Evolutionary conservation across 2,797 vertebrate genomes (phyloP).

Genomic region (Erithacus rubecula): DNA sequence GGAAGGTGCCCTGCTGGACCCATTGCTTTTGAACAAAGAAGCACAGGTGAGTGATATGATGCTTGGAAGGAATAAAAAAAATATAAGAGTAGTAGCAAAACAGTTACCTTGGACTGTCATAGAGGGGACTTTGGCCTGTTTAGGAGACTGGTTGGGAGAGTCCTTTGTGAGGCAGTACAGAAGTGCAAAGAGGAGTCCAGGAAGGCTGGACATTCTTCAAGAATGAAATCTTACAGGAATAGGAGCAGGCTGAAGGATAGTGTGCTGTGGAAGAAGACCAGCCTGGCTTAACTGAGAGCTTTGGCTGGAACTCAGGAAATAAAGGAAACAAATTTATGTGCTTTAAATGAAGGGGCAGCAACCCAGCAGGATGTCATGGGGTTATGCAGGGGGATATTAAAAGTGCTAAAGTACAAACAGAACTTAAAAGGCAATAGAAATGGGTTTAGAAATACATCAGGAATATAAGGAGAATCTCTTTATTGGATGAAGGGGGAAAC

Average conservation of each 20-base stretch:
- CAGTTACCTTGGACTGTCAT: neutral
- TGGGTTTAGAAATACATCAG: neutral
- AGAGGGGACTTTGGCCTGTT: neutral
- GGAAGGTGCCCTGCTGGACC: neutral
- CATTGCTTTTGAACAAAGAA: neutral
- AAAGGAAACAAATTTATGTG: neutral
- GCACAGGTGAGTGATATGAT: neutral
- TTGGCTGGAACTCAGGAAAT: neutral
- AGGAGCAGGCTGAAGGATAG: neutral
- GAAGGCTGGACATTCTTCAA: neutral
- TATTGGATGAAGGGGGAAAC: neutral
- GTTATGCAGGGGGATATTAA: neutral
- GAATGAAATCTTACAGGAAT: neutral
- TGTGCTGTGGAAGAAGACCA: neutral
- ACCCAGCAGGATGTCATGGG: neutral
- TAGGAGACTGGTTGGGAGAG: neutral
- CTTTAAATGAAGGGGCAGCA: neutral
- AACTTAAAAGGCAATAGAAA: neutral
- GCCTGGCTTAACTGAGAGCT: neutral
- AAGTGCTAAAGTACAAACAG: neutral
- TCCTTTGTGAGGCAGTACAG: neutral
- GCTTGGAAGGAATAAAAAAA: neutral
- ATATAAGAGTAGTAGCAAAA: neutral
- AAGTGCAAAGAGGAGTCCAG: neutral
- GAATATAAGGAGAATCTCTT: neutral